phyloP scores from a whole-genome alignment of 53 echinoderm and acorn worm genomes.

The Luidia sarsii region DNA sequence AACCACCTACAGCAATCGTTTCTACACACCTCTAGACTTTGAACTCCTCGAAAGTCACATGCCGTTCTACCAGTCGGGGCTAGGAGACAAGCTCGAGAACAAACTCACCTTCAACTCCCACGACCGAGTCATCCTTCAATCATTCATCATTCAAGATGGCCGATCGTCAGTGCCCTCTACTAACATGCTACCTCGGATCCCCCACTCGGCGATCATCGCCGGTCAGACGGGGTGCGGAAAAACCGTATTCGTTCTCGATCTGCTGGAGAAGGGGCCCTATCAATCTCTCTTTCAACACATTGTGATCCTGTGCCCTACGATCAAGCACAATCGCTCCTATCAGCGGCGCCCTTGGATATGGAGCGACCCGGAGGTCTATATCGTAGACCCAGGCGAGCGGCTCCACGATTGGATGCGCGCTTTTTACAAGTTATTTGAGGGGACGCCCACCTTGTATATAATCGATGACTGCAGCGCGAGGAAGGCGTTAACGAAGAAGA shows the following conservation, averaged over 20 bases:
- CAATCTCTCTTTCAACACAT: too few relatives aligned
- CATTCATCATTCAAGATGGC: neutral
- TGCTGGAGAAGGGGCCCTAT: too few relatives aligned
- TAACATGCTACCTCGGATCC: neutral
- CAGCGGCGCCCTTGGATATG: conserved; percentile 1
- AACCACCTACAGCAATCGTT: conserved; percentile 14
- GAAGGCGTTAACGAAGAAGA: conserved; percentile 28
- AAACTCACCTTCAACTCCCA: conserved; percentile 25
- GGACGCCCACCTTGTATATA: conserved; percentile 28
- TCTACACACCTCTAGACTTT: conserved; percentile 33
- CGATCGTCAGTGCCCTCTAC: neutral
- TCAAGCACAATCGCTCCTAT: neutral
- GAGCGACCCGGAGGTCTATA: conserved; percentile 31
- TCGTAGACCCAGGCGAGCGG: conserved; percentile 19
- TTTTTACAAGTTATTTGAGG: conserved; percentile 14
- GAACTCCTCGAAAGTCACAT: too few relatives aligned
- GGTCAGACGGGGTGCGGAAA: too few relatives aligned
- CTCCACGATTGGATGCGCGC: conserved; percentile 23
- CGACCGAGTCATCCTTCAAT: neutral
- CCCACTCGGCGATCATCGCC: too few relatives aligned
- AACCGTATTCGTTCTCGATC: too few relatives aligned
- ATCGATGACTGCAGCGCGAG: conserved; percentile 31
- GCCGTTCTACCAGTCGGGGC: too few relatives aligned
- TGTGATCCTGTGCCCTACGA: too few relatives aligned
- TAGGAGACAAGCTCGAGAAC: too few relatives aligned